Evolutionary conservation across 1,140 invertebrate genomes (phyloP).

Genomic region (Probaryconus sp.): DNA sequence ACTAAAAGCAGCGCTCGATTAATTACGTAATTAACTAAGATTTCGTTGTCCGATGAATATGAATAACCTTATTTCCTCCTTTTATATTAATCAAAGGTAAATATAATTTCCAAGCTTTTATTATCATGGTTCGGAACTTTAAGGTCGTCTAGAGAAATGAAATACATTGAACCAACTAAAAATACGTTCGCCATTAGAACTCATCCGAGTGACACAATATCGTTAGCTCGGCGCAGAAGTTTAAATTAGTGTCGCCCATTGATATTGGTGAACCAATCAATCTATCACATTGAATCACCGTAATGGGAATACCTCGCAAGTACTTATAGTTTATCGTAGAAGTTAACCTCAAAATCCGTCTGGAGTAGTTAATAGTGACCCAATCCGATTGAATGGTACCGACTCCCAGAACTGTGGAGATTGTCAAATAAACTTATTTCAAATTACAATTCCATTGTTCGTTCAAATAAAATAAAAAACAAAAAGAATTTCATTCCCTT

Average conservation of each 20-base stretch:
- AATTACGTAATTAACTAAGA: slow-evolving; percentile 28
- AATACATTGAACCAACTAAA: too few relatives aligned
- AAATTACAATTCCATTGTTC: too few relatives aligned
- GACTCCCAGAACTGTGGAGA: too few relatives aligned
- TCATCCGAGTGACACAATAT: slow-evolving; percentile 2
- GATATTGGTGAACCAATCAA: slow-evolving; percentile 50
- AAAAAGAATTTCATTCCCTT: too few relatives aligned
- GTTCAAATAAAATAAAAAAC: too few relatives aligned
- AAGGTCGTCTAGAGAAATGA: too few relatives aligned
- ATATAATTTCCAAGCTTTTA: too few relatives aligned
- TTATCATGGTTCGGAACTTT: too few relatives aligned
- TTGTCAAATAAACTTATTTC: background rate
- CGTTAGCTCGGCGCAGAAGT: slow-evolving; percentile 34
- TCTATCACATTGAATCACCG: slow-evolving; percentile 50
- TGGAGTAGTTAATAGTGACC: slow-evolving; percentile 33
- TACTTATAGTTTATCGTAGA: slow-evolving; percentile 49
- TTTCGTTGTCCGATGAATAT: slow-evolving; percentile 10
- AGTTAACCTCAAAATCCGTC: slow-evolving; percentile 39
- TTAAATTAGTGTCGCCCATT: slow-evolving; percentile 38
- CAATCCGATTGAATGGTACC: background rate
- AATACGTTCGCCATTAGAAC: background rate
- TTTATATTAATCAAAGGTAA: too few relatives aligned
- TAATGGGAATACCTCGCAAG: slow-evolving; percentile 49
- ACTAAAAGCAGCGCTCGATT: slow-evolving; percentile 16
- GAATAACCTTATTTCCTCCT: too few relatives aligned